These are phyloP conservation scores for Cotesia chilonis DNA, from an alignment of 1,140 invertebrate genomes.

Conservation along the genomic window DNA sequence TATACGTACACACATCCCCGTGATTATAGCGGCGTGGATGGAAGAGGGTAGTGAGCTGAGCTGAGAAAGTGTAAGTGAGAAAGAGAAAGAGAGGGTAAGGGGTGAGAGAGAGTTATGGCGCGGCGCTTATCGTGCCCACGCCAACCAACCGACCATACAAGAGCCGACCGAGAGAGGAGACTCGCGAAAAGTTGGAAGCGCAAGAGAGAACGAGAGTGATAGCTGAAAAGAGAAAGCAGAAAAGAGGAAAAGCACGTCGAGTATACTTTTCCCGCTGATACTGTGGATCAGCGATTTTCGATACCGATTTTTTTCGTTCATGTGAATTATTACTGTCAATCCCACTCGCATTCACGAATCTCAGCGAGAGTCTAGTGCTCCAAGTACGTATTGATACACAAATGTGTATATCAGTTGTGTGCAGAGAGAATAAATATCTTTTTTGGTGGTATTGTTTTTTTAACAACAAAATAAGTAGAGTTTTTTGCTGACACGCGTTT, in stretches of 20 bases:
- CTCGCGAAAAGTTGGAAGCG: not conserved
- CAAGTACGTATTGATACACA: too few species aligned
- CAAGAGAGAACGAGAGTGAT: too few species aligned
- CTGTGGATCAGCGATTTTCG: conserved; percentile 42
- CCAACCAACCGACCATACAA: conserved; percentile 29
- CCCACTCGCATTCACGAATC: not conserved
- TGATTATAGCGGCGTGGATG: conserved; percentile 30
- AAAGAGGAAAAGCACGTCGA: conserved; percentile 28
- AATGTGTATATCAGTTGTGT: too few species aligned
- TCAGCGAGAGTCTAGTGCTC: too few species aligned
- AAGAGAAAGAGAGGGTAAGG: conserved; percentile 48
- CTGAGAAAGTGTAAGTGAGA: conserved; percentile 42
- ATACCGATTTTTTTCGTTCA: conserved; percentile 35
- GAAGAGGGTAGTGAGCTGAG: not conserved
- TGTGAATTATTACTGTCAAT: conserved; percentile 34
- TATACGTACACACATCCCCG: conserved; percentile 24
- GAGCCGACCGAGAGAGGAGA: not conserved
- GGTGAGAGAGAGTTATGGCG: conserved; percentile 56
- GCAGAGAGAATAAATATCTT: too few species aligned
- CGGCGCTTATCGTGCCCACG: conserved; percentile 45
- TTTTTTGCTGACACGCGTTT: too few species aligned
- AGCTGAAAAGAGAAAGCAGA: not conserved
- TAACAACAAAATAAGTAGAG: too few species aligned
- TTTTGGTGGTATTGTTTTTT: too few species aligned
- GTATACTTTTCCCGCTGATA: conserved; percentile 37